Evolutionary conservation across 2,888 invertebrate genomes (phyloP).

Genomic region (Stenodera caucasica): DNA sequence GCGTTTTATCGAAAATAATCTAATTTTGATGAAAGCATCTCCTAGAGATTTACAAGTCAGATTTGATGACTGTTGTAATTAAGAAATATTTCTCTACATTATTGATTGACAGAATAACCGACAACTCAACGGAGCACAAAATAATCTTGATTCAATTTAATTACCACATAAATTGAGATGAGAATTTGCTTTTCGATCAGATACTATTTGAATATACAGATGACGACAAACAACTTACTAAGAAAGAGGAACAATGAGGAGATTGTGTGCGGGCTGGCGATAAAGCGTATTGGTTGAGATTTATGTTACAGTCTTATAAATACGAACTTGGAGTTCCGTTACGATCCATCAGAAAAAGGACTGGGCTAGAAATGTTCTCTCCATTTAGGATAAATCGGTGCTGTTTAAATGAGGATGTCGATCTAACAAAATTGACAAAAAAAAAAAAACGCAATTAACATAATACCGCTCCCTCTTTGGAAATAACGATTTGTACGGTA

Average conservation of each 20-base stretch:
- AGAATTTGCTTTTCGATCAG: background rate
- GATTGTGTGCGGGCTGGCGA: constrained; percentile 35
- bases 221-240: constrained; percentile 33
- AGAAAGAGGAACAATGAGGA: constrained; percentile 31
- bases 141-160: no score
- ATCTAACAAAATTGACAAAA: no score
- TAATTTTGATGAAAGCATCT: no score
- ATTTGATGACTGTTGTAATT: no score
- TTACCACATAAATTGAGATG: background rate
- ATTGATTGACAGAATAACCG: background rate
- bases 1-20: no score
- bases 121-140: no score
- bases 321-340: constrained; percentile 28
- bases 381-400: constrained; percentile 17
- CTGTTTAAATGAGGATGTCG: constrained; percentile 25
- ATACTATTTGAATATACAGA: constrained; percentile 20
- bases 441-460: constrained; percentile 30
- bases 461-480: constrained; percentile 28
- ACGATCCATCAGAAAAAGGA: constrained; percentile 29
- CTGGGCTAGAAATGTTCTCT: constrained; percentile 13
- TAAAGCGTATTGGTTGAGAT: constrained; percentile 35
- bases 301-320: constrained; percentile 34
- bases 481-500: constrained; percentile 25
- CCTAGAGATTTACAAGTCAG: no score
- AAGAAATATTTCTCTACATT: background rate